Base-by-base conservation (phyloP, 2,888 invertebrate species). In the Gerris lacustris region DNA sequence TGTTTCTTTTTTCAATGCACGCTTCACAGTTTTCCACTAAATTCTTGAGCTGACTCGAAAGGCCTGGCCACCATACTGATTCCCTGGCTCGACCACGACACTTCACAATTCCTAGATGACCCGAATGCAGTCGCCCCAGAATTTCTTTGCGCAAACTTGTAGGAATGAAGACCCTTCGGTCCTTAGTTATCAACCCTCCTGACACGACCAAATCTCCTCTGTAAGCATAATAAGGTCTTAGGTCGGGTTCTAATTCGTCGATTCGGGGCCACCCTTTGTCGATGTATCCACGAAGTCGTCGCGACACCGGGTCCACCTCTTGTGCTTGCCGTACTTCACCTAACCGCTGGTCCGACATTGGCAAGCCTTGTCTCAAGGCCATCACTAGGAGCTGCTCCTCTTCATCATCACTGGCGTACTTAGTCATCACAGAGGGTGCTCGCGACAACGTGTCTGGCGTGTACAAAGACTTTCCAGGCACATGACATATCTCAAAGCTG, bases 391-490 rank as follows among this genome's bases (percentile, higher is more conserved):
- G 31, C 4, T 31, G 31, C 31, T 2, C 31, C 31, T 31, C 31
- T 31, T 31, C 31, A 31, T 31, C 31, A 31, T 31, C 31, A 31
- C 31, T 4, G 31, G 31, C 31, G 31, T 31, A 31, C 31, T 31
- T 4, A 31, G 31, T 31, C 31, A 31, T 31, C 31, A 66, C 63
- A 71, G 6, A 5, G 31, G 7, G 69, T 45, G n/a, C 66, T 63
- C 15, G 71, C 31, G 77, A 77, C 44, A 79, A 67, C 18, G 77
- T 74, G 72, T 79, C 78, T 9, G 78, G 77, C 17, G 75, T 71
- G 11, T 76, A 71, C 62, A 80, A 69, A 11, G 76, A 71, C 71
- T 78, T 79, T 45, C 78, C 79, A 15, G 77, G 77, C 0, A 76
- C 76, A 73, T 79, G 75, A 17, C 55, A 43, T 6, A 79, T 74